Evolutionary conservation across 2,113 vertebrate genomes (phyloP).

Genomic region (Pelecanoides urinatrix): DNA sequence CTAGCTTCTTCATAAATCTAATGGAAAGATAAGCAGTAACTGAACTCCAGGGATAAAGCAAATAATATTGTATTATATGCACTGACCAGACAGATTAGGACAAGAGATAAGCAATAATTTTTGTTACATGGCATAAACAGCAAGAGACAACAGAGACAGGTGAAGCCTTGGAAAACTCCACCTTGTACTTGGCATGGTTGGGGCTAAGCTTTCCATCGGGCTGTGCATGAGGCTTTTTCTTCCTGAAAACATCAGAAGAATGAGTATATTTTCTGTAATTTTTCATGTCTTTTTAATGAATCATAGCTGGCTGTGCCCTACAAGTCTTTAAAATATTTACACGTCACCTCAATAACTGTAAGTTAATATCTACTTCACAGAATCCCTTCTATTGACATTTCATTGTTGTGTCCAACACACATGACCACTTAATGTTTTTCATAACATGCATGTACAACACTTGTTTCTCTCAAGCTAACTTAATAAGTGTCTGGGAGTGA

Average conservation of each 20-base stretch:
- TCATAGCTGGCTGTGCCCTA: neutral
- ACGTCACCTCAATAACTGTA: neutral
- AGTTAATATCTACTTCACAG: neutral
- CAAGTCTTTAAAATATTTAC: neutral
- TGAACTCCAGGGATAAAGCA: neutral
- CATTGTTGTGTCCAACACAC: neutral
- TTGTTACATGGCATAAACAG: neutral
- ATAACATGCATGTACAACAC: neutral
- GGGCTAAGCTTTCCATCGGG: neutral
- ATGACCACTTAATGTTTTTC: neutral
- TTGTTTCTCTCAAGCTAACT: neutral
- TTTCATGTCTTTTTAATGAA: neutral
- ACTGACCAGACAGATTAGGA: neutral
- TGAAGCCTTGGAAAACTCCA: neutral
- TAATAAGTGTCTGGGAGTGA: neutral
- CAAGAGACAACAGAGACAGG: neutral
- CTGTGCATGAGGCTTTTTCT: neutral
- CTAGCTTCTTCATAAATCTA: neutral
- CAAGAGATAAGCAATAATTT: neutral
- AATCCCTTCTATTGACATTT: neutral
- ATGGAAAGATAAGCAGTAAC: neutral
- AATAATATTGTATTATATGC: neutral
- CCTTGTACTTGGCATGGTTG: neutral
- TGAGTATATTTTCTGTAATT: neutral
- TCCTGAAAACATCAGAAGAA: neutral